Percentiles rank a stretch among this genome's conserved stretches.
Evolutionary conservation across 2,113 vertebrate genomes (phyloP).

Genomic region (Nothocercus nigrocapillus): DNA sequence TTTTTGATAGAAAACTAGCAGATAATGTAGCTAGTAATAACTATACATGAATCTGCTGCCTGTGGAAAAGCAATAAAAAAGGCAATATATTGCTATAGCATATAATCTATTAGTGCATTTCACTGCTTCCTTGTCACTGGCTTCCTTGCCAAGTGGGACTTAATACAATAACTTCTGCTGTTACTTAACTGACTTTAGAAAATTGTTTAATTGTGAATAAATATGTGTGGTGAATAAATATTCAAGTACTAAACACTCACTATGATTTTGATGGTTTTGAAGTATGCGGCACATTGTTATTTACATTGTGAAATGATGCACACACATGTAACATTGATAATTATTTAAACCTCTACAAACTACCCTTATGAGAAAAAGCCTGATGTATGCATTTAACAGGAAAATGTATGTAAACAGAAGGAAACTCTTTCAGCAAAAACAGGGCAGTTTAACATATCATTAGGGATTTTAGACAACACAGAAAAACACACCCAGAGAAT

Average conservation of each 20-base stretch:
- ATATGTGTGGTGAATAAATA: neutral
- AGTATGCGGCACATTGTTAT: neutral
- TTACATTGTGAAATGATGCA: neutral
- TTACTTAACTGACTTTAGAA: conserved; percentile 56
- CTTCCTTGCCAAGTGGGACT: conserved; percentile 65
- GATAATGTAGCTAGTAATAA: conserved; percentile 77
- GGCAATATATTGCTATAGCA: conserved; percentile 67
- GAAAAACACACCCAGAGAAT: neutral
- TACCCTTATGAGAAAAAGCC: neutral
- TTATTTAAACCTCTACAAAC: neutral
- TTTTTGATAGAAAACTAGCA: conserved; percentile 75
- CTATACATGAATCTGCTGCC: conserved; percentile 74
- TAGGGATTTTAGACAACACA: conserved; percentile 29
- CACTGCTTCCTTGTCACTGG: conserved; percentile 42
- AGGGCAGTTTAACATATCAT: conserved; percentile 13
- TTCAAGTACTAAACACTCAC: conserved; percentile 17
- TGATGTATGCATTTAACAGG: neutral
- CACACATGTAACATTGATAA: neutral
- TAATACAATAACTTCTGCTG: conserved; percentile 62
- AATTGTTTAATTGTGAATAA: conserved; percentile 40
- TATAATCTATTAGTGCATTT: conserved; percentile 75
- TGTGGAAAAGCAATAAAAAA: conserved; percentile 69
- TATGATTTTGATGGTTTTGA: neutral
- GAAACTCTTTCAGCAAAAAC: conserved; percentile 29
- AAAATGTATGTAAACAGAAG: conserved; percentile 14